Evolutionary conservation across 2,113 vertebrate genomes (phyloP).

Genomic region (Phylloscopus trochilus): DNA sequence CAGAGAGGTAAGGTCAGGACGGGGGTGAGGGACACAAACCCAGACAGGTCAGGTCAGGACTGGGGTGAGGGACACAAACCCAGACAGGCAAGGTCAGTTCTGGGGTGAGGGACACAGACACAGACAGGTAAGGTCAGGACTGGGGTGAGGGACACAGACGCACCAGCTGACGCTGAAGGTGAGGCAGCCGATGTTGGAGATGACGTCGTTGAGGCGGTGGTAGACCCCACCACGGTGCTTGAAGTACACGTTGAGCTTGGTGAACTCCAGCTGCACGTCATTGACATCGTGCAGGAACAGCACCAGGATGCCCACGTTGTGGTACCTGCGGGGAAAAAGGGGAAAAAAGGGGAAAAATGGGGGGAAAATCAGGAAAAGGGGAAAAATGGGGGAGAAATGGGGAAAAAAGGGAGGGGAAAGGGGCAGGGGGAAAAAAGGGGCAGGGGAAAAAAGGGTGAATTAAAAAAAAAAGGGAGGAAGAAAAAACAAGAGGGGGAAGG

Average conservation of each 20-base stretch:
- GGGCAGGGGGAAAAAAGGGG: too few species aligned
- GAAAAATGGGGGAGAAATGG: not conserved
- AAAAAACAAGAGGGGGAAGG: too few species aligned
- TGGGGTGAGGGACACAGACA: too few species aligned
- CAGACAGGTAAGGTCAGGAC: not conserved
- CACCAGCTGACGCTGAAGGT: constrained; percentile 92
- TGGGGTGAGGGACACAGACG: not conserved
- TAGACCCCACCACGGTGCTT: constrained; percentile 83
- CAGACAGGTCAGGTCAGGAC: too few species aligned
- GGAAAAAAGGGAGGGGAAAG: too few species aligned
- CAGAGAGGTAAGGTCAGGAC: too few species aligned
- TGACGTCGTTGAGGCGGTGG: constrained; percentile 80
- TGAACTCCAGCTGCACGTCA: constrained; percentile 93
- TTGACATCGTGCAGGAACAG: constrained; percentile 93
- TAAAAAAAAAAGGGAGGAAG: too few species aligned
- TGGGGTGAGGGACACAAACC: too few species aligned
- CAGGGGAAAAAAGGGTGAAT: too few species aligned
- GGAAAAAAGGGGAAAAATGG: not conserved
- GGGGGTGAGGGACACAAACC: too few species aligned
- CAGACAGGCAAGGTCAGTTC: too few species aligned
- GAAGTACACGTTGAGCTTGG: constrained; percentile 95
- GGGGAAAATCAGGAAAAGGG: too few species aligned
- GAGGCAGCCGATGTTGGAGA: constrained; percentile 85
- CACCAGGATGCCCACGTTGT: constrained; percentile 92
- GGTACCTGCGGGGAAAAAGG: constrained; percentile 75